Evolutionary conservation across 2,888 invertebrate species (phyloP), one percentile per base, ranked within the genome.

Genomic region (Papilio demoleus): DNA sequence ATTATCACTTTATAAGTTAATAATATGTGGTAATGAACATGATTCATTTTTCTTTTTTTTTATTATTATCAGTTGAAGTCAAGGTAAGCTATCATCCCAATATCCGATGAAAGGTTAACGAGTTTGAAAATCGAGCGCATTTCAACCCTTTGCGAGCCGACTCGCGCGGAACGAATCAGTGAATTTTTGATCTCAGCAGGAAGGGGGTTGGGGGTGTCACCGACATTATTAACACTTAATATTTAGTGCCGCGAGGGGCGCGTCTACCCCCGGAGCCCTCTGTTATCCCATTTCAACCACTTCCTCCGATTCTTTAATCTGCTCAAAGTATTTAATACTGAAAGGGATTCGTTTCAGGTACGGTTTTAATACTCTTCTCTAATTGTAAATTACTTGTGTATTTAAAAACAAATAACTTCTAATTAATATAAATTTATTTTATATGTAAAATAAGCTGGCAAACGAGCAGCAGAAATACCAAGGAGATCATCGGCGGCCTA

Each of bases 191-290:
- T 88, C 87, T 73, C 53, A 71, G 67, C 68, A 75, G 75, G 72
- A 70, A 71, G 65, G 70, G 68, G 70, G 68, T n/a, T 31, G 79
- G 81, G 82, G 83, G 82, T 81, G 84, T 82, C 84, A 79, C 79
- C 81, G 79, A 79, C 83, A 84, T 87, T 88, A 88, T 88, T 88
- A 88, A 87, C 88, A 87, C 87, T 88, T 88, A 87, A 88, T 88
- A 88, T 88, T 88, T 87, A 88, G 85, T 81, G 79, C 77, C 77
- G 74, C 75, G 75, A 73, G 84, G 81, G 83, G 79, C 77, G 74
- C 77, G 76, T 79, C 80, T 79, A 76, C 77, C 76, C 42, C 75
- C 76, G 75, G 79, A 79, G 78, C 78, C 77, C 79, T 78, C 78
- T 77, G 77, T 78, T 76, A 68, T 68, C 68, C 63, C 47, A 56